Percentiles rank a stretch among this genome's conserved stretches.
Conservation (phyloP, 2,797 vertebrate species). For the Calcarius lapponicus region DNA sequence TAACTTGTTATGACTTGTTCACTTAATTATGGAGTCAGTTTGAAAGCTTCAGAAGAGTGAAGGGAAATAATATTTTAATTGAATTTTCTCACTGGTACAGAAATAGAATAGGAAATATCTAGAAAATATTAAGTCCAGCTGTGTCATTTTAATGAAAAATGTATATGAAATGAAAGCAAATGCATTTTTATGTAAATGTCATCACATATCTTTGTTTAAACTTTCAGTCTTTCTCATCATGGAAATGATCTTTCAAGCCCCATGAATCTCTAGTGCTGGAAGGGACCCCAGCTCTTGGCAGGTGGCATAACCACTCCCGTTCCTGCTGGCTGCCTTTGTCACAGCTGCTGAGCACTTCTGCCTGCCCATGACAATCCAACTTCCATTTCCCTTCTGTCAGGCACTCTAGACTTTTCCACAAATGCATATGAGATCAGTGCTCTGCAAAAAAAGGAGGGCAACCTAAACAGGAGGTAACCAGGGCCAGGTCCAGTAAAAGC, state of each 20-base stretch:
- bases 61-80: not conserved
- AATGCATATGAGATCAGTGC: not conserved
- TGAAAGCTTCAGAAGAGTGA: not conserved
- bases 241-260: not conserved
- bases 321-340: not conserved
- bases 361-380: not conserved
- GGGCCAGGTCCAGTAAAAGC: not conserved
- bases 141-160: not conserved
- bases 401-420: not conserved
- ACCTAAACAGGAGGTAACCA: not conserved
- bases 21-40: not conserved
- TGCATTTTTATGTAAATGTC: not conserved
- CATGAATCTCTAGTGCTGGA: not conserved
- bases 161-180: not conserved
- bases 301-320: not conserved
- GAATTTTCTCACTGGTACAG: not conserved
- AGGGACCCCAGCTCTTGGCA: slow-evolving; percentile 3
- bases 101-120: not conserved
- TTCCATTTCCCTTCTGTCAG: not conserved
- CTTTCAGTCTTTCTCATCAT: not conserved
- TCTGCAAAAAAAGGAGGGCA: not conserved
- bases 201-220: slow-evolving; percentile 24
- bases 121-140: not conserved
- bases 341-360: not conserved
- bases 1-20: not conserved